Evolutionary conservation across 2,797 vertebrate species (phyloP), one percentile per base, ranked within the genome.

Genomic region (Silurus lanzhouensis): DNA sequence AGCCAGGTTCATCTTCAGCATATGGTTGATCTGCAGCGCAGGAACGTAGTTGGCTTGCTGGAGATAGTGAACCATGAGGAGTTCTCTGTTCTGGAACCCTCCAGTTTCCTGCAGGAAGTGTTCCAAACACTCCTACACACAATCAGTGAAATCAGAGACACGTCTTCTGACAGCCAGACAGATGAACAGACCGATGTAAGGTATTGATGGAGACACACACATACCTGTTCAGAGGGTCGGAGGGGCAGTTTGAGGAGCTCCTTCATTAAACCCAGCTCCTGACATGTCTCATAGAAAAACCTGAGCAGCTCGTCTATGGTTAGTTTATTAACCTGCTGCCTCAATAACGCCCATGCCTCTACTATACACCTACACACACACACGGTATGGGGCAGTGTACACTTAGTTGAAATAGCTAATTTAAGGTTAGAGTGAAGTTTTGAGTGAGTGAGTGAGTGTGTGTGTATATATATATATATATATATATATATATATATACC

Each of bases 211-310:
- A 19, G 6, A 25, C 48, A 25, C 52, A 76, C 31, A 86, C 48
- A 31, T 90, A 98, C 98, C 94, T 98, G 97, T 84, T 99, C 98
- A 19, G 89, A 92, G 83, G 92, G 90, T 80, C 94, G 94, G 76
- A 99, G 95, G 0, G 97, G 98, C 1, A 99, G 94, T 91, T 97
- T 98, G 85, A 99, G 92, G 82, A 99, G 94, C 84, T 98, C 97
- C 90, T 97, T 97, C 93, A 98, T 97, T 66, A 99, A 94, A 44
- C 95, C 96, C 88, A 96, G 94, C 79, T 97, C 97, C 92, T 97
- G 98, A 90, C 97, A 99, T 75, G 93, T 95, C 92, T 97, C 96
- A 85, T 96, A 99, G 66, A 96, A 88, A 84, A 97, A 96, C 80
- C 92, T 93, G 6, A 98, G 90, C 86, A 99, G 93, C 81, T 97